These are phyloP conservation scores for Acrobasis suavella DNA, from an alignment of 2,888 invertebrate genomes.

Conservation along the genomic window DNA sequence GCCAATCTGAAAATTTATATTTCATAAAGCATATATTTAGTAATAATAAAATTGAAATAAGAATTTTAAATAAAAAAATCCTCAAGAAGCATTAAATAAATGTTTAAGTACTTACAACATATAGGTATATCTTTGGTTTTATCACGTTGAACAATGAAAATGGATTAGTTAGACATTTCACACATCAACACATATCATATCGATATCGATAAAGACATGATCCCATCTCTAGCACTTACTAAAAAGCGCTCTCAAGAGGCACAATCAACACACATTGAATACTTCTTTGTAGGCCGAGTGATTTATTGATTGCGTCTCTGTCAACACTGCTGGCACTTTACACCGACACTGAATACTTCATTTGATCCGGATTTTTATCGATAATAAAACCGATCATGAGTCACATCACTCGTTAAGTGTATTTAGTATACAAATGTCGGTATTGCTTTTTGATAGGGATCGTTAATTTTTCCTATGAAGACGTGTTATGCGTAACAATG, in stretches of 20 bases:
- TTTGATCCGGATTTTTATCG: conserved; percentile 82
- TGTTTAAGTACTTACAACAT: too few relatives aligned
- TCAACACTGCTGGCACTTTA: conserved; percentile 77
- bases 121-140: too few relatives aligned
- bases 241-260: conserved; percentile 76
- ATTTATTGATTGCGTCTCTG: conserved; percentile 82
- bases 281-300: conserved; percentile 76
- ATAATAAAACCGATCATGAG: conserved; percentile 74
- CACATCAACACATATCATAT: neutral
- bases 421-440: conserved; percentile 75
- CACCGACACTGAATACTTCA: conserved; percentile 77
- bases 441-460: conserved; percentile 36
- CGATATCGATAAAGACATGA: conserved; percentile 41
- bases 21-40: too few relatives aligned
- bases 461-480: conserved; percentile 23
- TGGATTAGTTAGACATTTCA: too few relatives aligned
- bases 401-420: conserved; percentile 78
- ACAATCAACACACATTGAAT: conserved; percentile 82
- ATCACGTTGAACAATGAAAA: too few relatives aligned
- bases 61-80: too few relatives aligned
- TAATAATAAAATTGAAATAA: too few relatives aligned
- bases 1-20: too few relatives aligned
- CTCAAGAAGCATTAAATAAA: too few relatives aligned
- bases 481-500: conserved; percentile 20
- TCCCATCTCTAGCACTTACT: conserved; percentile 60